Conservation (phyloP, 64 coral and sea anemone species). For the Hydrozoanthus tunicans region DNA sequence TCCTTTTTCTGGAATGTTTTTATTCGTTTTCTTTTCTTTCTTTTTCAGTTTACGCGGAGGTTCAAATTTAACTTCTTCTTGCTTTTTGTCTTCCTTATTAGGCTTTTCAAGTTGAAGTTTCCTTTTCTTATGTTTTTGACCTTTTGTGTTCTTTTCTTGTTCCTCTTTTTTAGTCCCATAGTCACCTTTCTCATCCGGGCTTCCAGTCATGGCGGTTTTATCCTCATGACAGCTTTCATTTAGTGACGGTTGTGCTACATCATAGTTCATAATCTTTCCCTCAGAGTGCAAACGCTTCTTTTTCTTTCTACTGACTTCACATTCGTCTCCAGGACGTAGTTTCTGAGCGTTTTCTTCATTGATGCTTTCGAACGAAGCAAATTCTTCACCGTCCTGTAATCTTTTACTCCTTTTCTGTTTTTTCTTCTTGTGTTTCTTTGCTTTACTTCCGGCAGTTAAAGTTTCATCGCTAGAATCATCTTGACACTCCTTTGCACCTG, state of each 20-base stretch:
- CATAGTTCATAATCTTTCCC: neutral
- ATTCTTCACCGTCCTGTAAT: neutral
- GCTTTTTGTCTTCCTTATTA: neutral
- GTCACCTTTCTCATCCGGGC: neutral
- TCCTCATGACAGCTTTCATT: neutral
- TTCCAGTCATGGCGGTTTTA: neutral
- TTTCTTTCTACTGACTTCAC: neutral
- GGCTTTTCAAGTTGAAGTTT: neutral
- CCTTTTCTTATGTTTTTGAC: conserved; percentile 9
- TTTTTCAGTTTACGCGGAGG: conserved; percentile 18
- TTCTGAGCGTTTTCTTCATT: neutral
- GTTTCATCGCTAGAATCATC: neutral
- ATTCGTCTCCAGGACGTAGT: neutral
- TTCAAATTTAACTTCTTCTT: neutral
- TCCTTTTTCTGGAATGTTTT: conserved; percentile 1
- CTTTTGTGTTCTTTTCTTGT: neutral
- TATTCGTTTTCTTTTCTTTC: conserved; percentile 2
- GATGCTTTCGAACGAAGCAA: neutral
- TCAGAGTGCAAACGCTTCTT: neutral
- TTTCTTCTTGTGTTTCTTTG: neutral
- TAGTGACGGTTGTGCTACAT: too few relatives aligned
- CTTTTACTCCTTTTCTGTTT: neutral
- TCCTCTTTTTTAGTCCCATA: neutral
- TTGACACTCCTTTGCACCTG: neutral
- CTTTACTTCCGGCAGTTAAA: neutral